phyloP scores from a whole-genome alignment of 2,113 vertebrate genomes.

The Miniopterus natalensis region DNA sequence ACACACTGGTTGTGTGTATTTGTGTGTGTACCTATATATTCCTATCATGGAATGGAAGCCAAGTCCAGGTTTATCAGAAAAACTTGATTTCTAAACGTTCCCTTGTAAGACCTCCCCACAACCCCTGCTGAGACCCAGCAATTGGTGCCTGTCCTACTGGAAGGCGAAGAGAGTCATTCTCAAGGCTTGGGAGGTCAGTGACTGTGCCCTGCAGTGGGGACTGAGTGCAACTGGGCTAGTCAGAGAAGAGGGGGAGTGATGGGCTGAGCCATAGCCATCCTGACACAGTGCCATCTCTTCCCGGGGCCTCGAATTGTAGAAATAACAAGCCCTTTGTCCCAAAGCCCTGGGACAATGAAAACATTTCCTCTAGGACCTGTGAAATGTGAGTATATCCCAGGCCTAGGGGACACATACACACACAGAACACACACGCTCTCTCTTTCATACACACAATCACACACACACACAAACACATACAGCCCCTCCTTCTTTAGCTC shows the following conservation, averaged over 20 bases:
- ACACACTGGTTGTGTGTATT: background rate
- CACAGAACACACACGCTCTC: background rate
- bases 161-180: background rate
- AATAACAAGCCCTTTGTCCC: background rate
- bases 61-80: background rate
- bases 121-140: background rate
- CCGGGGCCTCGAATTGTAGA: background rate
- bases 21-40: background rate
- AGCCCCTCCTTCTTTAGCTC: background rate
- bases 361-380: background rate
- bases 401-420: background rate
- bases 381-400: background rate
- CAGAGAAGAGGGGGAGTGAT: background rate
- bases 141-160: fast-evolving
- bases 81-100: background rate
- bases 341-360: background rate
- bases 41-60: background rate
- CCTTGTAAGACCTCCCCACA: background rate
- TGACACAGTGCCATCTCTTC: background rate
- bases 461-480: background rate
- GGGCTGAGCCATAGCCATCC: background rate
- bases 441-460: background rate
- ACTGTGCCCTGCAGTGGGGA: background rate
- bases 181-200: background rate
- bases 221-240: background rate